A percentile compares a stretch with the other conserved stretches of the same genome.
phyloP scores from a whole-genome alignment of 2,797 vertebrate species.

The Silurus lanzhouensis region DNA sequence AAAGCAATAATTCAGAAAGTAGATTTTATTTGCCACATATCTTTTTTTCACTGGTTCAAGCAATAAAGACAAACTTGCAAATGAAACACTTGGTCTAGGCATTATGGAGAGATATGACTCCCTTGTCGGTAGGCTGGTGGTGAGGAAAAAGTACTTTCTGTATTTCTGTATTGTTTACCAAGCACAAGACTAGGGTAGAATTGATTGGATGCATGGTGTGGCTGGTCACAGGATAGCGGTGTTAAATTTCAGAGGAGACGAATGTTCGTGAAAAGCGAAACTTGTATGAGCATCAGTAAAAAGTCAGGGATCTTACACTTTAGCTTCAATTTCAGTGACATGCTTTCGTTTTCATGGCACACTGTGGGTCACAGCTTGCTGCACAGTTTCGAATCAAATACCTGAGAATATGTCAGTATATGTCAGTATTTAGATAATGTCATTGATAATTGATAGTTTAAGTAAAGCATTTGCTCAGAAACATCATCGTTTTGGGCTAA shows the following conservation, averaged over 20 bases:
- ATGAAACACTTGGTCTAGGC: constrained; percentile 35
- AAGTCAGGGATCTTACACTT: not conserved
- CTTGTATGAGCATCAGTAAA: not conserved
- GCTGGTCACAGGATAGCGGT: constrained; percentile 11
- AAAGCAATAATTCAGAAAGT: constrained; percentile 20
- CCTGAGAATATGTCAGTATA: not conserved
- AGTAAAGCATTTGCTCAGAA: not conserved
- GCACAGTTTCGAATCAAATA: not conserved
- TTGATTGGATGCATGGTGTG: constrained; percentile 24
- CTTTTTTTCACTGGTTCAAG: constrained; percentile 19
- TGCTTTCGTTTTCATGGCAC: not conserved
- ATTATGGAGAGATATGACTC: constrained; percentile 41
- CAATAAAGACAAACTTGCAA: constrained; percentile 14
- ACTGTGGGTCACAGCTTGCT: not conserved
- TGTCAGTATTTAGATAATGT: too few species aligned
- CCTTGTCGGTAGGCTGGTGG: constrained; percentile 30
- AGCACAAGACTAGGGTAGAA: constrained; percentile 19
- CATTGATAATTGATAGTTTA: too few species aligned
- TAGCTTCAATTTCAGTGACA: not conserved
- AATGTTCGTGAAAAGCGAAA: not conserved
- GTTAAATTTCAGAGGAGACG: constrained; percentile 16
- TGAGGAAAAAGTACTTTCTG: constrained; percentile 6
- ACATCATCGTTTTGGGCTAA: not conserved
- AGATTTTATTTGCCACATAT: constrained; percentile 34
- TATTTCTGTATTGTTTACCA: constrained; percentile 37